phyloP scores from a whole-genome alignment of 1,140 invertebrate species.

The Aethina tumida region DNA sequence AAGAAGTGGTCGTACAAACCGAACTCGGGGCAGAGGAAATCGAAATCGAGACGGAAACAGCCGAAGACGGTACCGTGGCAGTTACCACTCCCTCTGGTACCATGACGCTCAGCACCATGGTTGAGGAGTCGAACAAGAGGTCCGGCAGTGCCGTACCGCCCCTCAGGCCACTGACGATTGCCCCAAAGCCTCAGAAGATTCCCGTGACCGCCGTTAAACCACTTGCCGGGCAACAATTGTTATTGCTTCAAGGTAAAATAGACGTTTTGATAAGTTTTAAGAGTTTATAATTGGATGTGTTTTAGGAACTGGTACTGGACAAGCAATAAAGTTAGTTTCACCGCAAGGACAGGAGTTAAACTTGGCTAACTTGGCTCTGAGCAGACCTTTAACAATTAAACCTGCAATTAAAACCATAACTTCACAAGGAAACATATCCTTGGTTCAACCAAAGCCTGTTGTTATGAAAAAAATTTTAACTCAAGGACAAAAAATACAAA shows the following conservation, averaged over 20 bases:
- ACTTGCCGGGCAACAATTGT: slow-evolving; percentile 27
- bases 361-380: slow-evolving; percentile 28
- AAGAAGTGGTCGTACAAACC: slow-evolving; percentile 25
- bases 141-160: slow-evolving; percentile 26
- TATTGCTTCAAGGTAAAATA: slow-evolving; percentile 28
- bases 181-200: slow-evolving; percentile 34
- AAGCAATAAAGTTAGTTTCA: slow-evolving; percentile 32
- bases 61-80: slow-evolving; percentile 17
- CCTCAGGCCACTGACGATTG: slow-evolving; percentile 33
- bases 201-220: slow-evolving; percentile 31
- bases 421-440: slow-evolving; percentile 17
- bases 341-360: slow-evolving; percentile 30
- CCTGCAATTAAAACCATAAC: slow-evolving; percentile 20
- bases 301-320: slow-evolving; percentile 19
- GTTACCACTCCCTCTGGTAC: no score
- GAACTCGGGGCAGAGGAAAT: slow-evolving; percentile 25
- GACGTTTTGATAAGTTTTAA: neutral
- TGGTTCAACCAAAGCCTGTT: slow-evolving; percentile 29
- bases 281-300: neutral
- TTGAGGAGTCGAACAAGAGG: no score
- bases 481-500: slow-evolving; percentile 18
- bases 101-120: no score
- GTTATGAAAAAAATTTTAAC: slow-evolving; percentile 32
- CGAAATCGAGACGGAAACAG: slow-evolving; percentile 26
- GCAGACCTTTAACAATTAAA: slow-evolving; percentile 29